Evolutionary conservation across 2,888 invertebrate species (phyloP).

Genomic region (Volucella inanis): DNA sequence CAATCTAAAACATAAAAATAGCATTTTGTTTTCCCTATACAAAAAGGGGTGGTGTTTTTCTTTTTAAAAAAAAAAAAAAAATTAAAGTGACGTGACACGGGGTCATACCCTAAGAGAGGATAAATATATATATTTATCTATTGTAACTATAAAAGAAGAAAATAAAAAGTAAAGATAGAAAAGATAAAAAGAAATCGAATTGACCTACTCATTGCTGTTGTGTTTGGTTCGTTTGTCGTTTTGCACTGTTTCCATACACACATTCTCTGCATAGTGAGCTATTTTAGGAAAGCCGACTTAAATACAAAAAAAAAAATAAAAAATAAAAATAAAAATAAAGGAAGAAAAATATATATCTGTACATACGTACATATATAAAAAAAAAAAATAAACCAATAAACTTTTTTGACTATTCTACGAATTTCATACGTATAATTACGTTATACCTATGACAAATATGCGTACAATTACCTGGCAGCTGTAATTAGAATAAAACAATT

Average conservation of each 20-base stretch:
- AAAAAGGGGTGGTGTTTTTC: background rate
- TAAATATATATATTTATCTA: constrained; percentile 24
- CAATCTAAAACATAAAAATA: background rate
- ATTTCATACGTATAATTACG: constrained; percentile 62
- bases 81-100: constrained; percentile 67
- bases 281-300: constrained; percentile 57
- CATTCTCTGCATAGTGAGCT: constrained; percentile 27
- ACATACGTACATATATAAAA: too few relatives aligned
- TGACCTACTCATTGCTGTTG: constrained; percentile 8
- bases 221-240: constrained; percentile 13
- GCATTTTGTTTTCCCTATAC: background rate
- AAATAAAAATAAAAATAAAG: background rate
- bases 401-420: constrained; percentile 34
- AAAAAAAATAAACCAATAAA: constrained; percentile 19
- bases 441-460: constrained; percentile 70
- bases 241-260: constrained; percentile 20
- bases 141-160: constrained; percentile 16
- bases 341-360: too few relatives aligned
- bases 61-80: too few relatives aligned
- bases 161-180: background rate
- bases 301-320: too few relatives aligned
- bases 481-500: constrained; percentile 28
- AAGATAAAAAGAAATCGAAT: constrained; percentile 34
- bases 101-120: constrained; percentile 38
- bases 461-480: constrained; percentile 65